These are phyloP conservation scores for Adoxophyes honmai DNA, from an alignment of 1,140 invertebrate genomes.

Conservation along the genomic window DNA sequence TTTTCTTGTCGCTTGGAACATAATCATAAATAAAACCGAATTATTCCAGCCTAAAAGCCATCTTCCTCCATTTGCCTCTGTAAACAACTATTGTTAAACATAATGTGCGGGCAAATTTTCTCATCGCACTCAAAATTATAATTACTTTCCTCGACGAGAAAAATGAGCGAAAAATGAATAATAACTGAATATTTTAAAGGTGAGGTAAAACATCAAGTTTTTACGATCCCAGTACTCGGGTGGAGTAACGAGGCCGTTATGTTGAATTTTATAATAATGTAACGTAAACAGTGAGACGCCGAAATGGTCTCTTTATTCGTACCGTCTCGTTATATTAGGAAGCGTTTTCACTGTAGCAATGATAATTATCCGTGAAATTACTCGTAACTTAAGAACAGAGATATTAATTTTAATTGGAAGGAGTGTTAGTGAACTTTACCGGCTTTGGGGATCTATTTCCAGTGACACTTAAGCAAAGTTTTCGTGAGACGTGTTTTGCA, in stretches of 20 bases:
- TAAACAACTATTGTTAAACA: conserved; percentile 11
- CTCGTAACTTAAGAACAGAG: too few species aligned
- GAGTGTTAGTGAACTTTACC: too few species aligned
- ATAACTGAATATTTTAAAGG: conserved; percentile 4
- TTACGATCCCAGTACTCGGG: not conserved
- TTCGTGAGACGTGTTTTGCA: too few species aligned
- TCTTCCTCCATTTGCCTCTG: not conserved
- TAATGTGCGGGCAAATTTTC: conserved; percentile 10
- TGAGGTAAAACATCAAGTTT: conserved; percentile 4
- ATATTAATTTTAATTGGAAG: too few species aligned
- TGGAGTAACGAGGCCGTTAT: conserved; percentile 6
- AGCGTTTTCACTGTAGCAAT: not conserved
- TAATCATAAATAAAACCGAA: too few species aligned
- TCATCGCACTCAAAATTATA: conserved; percentile 12
- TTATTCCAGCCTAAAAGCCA: not conserved
- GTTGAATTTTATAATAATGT: conserved; percentile 12
- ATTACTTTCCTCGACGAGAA: conserved; percentile 4
- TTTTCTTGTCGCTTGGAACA: too few species aligned
- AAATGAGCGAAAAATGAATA: conserved; percentile 3
- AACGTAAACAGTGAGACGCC: not conserved
- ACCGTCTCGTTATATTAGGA: not conserved
- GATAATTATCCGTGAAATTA: too few species aligned
- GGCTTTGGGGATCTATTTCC: too few species aligned
- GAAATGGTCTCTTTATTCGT: not conserved
- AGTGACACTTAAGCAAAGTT: too few species aligned